Evolutionary conservation across 2,797 vertebrate genomes (phyloP), one percentile per base, ranked within the genome.

Genomic region (Enteromius argenteus): DNA sequence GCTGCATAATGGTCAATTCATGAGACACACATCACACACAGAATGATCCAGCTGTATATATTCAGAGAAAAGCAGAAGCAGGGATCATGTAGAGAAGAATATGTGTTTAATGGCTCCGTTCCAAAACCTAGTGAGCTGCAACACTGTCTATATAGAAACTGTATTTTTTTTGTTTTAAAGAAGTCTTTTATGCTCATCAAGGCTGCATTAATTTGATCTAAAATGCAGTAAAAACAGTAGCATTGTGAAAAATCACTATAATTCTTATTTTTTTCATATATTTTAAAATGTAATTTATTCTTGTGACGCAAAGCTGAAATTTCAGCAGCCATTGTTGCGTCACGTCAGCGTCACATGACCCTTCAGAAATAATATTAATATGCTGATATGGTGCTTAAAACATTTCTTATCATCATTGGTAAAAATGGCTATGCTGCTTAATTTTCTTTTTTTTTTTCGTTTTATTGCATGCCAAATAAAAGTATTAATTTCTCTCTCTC

Each of bases 1-100:
- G 46, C 60, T 19, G 62, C n/a, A 83, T 76, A 83, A 75, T 77
- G 46, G 58, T 3, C 71, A 14, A 75, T 75, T 82, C 71, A 66
- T 64, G 10, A 60, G 30, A 56, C 14, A 6, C 72, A 56, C 30
- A 72, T 69, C 35, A 23, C 10, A 49, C 35, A 46, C n/a, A 84
- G 53, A 84, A 60, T 62, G 13, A 49, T 23, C 39, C 4, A 14
- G 5, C 30, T 66, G 21, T 76, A 39, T 39, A 58, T 39, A 56
- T 58, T 39, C 13, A 39, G 13, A 42, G 13, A 58, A 10, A 9
- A 42, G 13, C 1, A 14, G 74, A 27, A 23, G 35, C 14, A 4
- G 3, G 51, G 53, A 51, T 3, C 73, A 58, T 23, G 51, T 5
- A 58, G 32, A 39, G 51, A 58, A 58, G 32, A 58, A 39, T 39